Evolutionary conservation across 2,888 invertebrate genomes (phyloP).

Genomic region (Eueremaeus valkanovi): DNA sequence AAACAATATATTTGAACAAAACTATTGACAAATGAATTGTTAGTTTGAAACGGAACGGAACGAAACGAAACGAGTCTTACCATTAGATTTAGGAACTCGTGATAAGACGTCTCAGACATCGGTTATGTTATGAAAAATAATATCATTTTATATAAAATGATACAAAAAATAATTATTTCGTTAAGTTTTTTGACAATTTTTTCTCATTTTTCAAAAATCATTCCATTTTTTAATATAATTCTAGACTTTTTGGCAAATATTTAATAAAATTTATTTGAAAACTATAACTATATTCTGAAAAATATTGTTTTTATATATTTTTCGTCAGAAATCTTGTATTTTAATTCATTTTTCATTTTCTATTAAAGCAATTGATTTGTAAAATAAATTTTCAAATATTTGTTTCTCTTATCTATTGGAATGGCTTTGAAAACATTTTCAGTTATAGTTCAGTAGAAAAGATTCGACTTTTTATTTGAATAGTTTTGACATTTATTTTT

Average conservation of each 20-base stretch:
- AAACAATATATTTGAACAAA: neutral
- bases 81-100: neutral
- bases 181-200: neutral
- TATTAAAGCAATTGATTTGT: neutral
- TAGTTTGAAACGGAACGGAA: neutral
- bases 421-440: neutral
- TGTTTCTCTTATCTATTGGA: neutral
- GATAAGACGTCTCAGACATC: neutral
- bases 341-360: neutral
- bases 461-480: neutral
- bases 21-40: neutral
- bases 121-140: too few species aligned
- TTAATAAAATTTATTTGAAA: too few species aligned
- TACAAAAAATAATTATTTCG: neutral
- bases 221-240: conserved; percentile 2
- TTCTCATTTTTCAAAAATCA: neutral
- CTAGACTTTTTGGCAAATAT: too few species aligned
- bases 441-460: too few species aligned
- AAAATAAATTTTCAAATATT: neutral
- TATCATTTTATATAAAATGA: neutral
- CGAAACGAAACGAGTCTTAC: neutral
- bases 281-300: too few species aligned
- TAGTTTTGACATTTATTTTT: neutral
- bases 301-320: too few species aligned
- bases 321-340: neutral